Conservation (phyloP, 2,888 invertebrate species). For the Bugula neritina region DNA sequence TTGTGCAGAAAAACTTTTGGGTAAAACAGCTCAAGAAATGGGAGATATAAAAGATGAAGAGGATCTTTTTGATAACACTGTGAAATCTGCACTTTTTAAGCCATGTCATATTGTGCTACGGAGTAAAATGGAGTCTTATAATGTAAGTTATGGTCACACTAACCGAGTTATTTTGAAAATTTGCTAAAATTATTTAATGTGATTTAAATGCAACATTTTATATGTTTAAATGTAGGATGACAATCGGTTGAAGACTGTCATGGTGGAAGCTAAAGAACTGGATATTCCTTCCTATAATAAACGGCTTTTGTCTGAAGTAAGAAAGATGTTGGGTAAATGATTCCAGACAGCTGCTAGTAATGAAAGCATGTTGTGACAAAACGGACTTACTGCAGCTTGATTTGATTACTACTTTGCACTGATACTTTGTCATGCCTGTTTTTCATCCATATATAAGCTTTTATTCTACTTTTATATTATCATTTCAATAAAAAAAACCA, state of each 20-base stretch:
- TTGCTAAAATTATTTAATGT: no score
- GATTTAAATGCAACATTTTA: background rate
- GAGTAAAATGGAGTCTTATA: conserved; percentile 83
- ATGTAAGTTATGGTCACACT: conserved; percentile 58
- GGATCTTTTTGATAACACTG: conserved; percentile 63
- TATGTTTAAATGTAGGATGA: conserved; percentile 65
- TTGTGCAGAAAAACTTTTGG: conserved; percentile 45
- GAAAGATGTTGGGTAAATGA: background rate
- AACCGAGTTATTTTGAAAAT: no score
- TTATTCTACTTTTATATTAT: no score
- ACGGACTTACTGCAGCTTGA: no score
- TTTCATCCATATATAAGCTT: no score
- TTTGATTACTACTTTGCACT: no score
- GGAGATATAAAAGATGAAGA: conserved; percentile 65
- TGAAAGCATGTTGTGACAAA: no score
- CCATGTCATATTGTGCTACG: conserved; percentile 76
- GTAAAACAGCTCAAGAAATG: conserved; percentile 55
- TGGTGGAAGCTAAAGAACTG: conserved; percentile 65
- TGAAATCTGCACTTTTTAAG: conserved; percentile 71
- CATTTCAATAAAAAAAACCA: no score
- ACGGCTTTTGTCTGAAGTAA: background rate
- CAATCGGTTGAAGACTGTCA: conserved; percentile 69
- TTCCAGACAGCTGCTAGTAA: no score
- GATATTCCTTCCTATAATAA: conserved; percentile 70
- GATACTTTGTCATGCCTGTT: no score